phyloP scores from a whole-genome alignment of 2,113 vertebrate species.

The Pica pica region DNA sequence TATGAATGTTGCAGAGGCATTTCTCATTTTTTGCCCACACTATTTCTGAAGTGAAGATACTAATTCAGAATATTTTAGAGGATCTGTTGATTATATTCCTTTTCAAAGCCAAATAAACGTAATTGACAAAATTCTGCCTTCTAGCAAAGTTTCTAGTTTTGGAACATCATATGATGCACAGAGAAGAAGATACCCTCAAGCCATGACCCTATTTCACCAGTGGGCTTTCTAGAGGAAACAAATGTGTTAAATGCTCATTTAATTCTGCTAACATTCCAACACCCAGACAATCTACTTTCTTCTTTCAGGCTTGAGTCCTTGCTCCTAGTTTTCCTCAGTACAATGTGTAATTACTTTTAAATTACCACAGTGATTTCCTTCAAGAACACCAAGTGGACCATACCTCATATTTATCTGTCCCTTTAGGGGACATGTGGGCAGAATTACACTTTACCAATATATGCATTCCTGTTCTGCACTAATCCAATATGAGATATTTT shows the following conservation, averaged over 20 bases:
- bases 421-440: background rate
- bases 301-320: background rate
- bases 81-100: background rate
- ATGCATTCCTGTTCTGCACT: background rate
- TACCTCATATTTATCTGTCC: background rate
- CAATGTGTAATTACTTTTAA: constrained; percentile 5
- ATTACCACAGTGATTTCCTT: background rate
- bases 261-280: background rate
- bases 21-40: background rate
- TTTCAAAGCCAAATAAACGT: background rate
- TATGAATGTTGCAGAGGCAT: background rate
- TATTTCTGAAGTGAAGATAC: background rate
- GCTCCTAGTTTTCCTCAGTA: background rate
- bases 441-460: background rate
- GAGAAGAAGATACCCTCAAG: background rate
- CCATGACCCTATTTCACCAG: background rate
- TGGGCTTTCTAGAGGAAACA: background rate
- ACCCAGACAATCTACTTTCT: background rate
- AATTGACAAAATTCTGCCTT: background rate
- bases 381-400: background rate
- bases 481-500: background rate
- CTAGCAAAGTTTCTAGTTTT: background rate
- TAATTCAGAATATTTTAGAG: background rate
- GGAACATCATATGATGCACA: background rate
- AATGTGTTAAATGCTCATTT: background rate